Percentiles rank a stretch among this genome's conserved stretches.
Conservation (phyloP, 2,113 vertebrate genomes). For the Mobula birostris region DNA sequence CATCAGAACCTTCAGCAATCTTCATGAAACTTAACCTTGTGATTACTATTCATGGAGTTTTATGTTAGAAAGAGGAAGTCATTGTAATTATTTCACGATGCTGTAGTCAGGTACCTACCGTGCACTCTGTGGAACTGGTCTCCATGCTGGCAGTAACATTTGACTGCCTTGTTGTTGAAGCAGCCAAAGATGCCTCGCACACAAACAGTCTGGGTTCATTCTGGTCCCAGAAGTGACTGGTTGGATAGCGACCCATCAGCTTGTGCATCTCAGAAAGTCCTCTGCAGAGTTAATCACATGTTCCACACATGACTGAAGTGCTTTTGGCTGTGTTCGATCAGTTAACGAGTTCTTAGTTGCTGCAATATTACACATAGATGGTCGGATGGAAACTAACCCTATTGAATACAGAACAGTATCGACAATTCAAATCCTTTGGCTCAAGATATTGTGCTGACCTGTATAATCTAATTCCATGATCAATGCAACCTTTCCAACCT, state of each 20-base stretch:
- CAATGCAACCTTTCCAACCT: no score
- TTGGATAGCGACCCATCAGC: constrained; percentile 58
- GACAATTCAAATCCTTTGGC: no score
- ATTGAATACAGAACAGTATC: no score
- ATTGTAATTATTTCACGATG: neutral
- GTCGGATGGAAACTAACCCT: neutral
- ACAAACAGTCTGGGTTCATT: constrained; percentile 82
- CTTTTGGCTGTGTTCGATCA: neutral
- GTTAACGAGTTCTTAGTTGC: neutral
- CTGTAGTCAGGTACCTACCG: constrained; percentile 43
- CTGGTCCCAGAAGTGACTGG: constrained; percentile 88
- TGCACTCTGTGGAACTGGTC: constrained; percentile 44
- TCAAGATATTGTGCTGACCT: no score
- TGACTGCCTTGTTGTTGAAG: constrained; percentile 45
- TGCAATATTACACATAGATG: neutral
- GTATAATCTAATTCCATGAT: no score
- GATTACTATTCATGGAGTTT: neutral
- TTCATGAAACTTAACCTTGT: neutral
- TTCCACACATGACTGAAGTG: neutral
- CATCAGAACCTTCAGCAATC: no score
- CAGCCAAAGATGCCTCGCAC: constrained; percentile 67
- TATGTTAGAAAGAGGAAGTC: neutral
- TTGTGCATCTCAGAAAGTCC: constrained; percentile 51
- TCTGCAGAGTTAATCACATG: constrained; percentile 50
- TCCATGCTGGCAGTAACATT: constrained; percentile 27